Base-by-base conservation (phyloP, 2,113 vertebrate species). In the Halichoeres trimaculatus region DNA sequence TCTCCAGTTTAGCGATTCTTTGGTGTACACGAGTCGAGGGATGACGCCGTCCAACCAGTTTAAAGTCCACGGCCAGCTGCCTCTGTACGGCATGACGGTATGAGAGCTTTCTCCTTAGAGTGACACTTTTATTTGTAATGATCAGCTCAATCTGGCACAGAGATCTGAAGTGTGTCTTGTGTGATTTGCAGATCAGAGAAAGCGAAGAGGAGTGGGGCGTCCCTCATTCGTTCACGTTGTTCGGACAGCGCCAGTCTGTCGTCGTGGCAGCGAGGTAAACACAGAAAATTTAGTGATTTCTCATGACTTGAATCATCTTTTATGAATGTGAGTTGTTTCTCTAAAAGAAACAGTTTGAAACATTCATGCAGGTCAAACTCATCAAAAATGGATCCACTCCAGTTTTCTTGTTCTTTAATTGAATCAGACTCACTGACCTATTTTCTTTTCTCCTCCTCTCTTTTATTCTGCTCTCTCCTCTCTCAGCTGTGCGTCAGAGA, bases 151-250 rank as follows among this genome's bases (percentile, higher is more conserved):
- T 17, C 2, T 10, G 40, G 6, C 6, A 6, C 40, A 13, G 12
- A 5, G 30, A 30, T 30, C 14, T 41, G 12, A 41, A 14, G 5
- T 41, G 5, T 14, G 12, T 3, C 5, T 1, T 41, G 40, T 10
- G 36, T 5, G 54, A 10, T 68, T 14, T 30, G 10, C 86, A 99
- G 98, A 94, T 99, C 47, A 94, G 96, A 92, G 95, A 96, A 61
- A 98, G 96, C 19, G 97, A 99, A 80, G 96, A 96, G 0, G 97
- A 99, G 81, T 99, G 97, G 97, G 97, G 97, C 0, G 96, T 99
- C 77, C 95, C 97, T 65, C 94, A 99, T 77, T 98, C 96, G 20
- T 95, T 99, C 55, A 99, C 97, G 0, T 87, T 99, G 35, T 94
- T 94, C 41, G 96, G 96, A 70, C 96, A 95, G 85, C 95, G 94